A percentile compares a stretch with the other conserved stretches of the same genome.
These are phyloP conservation scores for Litoditis marina DNA, from an alignment of 2,888 invertebrate species.

Conservation along the genomic window DNA sequence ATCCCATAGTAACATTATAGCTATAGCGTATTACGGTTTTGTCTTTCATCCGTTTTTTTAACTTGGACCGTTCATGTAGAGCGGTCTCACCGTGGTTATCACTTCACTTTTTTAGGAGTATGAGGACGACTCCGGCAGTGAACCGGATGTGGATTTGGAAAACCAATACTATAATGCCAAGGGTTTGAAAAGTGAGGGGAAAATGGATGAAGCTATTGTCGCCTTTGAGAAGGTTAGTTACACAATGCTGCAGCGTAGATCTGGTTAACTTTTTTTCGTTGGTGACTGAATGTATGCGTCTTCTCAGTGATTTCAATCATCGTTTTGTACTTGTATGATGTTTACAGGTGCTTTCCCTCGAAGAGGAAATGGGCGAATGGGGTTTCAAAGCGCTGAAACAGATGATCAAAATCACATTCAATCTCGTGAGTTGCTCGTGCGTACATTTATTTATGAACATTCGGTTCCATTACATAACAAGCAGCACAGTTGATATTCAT, in stretches of 20 bases:
- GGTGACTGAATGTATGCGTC: neutral
- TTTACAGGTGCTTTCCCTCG: constrained; percentile 80
- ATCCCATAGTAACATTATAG: neutral
- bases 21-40: too few species aligned
- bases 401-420: constrained; percentile 99
- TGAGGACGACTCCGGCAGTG: constrained; percentile 96
- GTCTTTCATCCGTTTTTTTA: too few species aligned
- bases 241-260: neutral
- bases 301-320: neutral
- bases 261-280: neutral
- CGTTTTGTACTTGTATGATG: neutral
- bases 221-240: constrained; percentile 72
- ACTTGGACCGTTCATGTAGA: too few species aligned
- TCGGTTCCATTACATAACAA: too few species aligned
- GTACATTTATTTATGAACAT: neutral
- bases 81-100: neutral
- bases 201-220: constrained; percentile 82
- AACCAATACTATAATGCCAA: constrained; percentile 99
- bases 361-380: constrained; percentile 99
- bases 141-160: constrained; percentile 97
- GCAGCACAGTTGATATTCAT: too few species aligned
- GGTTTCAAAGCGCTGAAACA: constrained; percentile 98
- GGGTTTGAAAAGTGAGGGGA: constrained; percentile 86
- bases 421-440: constrained; percentile 74
- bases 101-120: constrained; percentile 73